phyloP scores from a whole-genome alignment of 1,140 invertebrate genomes.

The Pseudomyrmex concolor region DNA sequence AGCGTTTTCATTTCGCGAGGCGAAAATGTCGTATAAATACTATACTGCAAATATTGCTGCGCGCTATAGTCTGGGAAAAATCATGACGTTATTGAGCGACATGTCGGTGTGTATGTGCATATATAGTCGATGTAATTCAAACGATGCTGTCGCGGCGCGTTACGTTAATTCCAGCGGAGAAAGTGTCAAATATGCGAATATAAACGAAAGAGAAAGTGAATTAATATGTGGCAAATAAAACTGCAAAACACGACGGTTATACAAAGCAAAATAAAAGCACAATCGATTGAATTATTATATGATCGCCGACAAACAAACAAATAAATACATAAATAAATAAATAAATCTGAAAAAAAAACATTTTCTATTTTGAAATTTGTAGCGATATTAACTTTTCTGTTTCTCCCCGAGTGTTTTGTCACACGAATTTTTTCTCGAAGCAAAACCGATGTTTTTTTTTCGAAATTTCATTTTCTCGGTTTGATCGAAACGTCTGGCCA shows the following conservation, averaged over 20 bases:
- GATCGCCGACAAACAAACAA: neutral
- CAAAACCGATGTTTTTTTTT: conserved; percentile 10
- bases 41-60: conserved; percentile 8
- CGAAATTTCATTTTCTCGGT: conserved; percentile 36
- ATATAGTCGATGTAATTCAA: conserved; percentile 8
- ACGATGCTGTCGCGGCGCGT: neutral
- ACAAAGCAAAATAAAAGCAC: neutral
- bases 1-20: conserved; percentile 26
- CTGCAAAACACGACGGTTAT: neutral
- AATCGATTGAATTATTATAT: neutral
- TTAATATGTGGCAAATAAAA: neutral
- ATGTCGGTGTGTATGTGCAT: neutral
- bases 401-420: neutral
- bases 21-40: conserved; percentile 31
- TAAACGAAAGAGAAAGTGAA: conserved; percentile 15
- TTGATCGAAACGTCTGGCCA: conserved; percentile 16
- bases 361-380: neutral
- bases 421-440: neutral
- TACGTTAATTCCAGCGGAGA: conserved; percentile 13
- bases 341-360: neutral
- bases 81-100: neutral
- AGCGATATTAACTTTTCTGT: neutral
- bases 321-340: too few relatives aligned
- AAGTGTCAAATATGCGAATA: neutral
- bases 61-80: conserved; percentile 11